Base-by-base conservation (phyloP, 2,113 vertebrate genomes). In the Ceyx cyanopectus region DNA sequence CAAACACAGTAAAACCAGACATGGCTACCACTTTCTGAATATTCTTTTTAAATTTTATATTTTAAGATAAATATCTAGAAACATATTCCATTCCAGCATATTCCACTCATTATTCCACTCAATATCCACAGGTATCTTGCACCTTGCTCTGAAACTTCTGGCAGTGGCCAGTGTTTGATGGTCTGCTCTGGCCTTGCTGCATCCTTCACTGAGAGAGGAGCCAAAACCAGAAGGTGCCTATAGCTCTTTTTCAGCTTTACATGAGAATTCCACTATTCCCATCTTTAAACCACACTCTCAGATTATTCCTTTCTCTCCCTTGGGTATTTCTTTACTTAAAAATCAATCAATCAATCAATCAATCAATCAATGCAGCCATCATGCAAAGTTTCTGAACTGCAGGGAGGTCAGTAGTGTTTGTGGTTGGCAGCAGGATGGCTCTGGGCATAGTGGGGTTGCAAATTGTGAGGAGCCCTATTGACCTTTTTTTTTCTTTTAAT, bases 401-500 rank as follows among this genome's bases (percentile, higher is more conserved):
- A 62, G 58, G 54, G 50, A 93, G 92, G 63, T 87, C 86, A 76
- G 57, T 56, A 84, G 46, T 7, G 17, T 66, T 84, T 66, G 57
- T 43, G 60, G 41, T 54, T 85, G 66, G 57, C 53, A 93, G 65
- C 86, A 68, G 3, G 5, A 8, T 74, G 40, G 29, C 26, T 45
- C 61, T 69, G 9, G 67, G 43, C 1, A 3, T 46, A 68, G 22
- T 1, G 2, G 27, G n/a, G 32, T 5, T 90, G 70, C 57, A 90
- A 86, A 84, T 65, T 93, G 61, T 65, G 41, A 88, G 76, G 17
- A 83, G 69, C 22, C 58, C 70, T 81, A 45, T 4, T 93, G 77
- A 96, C 83, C 74, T 81, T 62, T 51, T 78, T 87, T 90, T 93
- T 78, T 82, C 54, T 87, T 90, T 93, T 90, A 95, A 94, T 92